Percentiles rank a stretch among this genome's conserved stretches.
Conservation (phyloP, 1,140 invertebrate species). For the Trinorchestia longiramus region DNA sequence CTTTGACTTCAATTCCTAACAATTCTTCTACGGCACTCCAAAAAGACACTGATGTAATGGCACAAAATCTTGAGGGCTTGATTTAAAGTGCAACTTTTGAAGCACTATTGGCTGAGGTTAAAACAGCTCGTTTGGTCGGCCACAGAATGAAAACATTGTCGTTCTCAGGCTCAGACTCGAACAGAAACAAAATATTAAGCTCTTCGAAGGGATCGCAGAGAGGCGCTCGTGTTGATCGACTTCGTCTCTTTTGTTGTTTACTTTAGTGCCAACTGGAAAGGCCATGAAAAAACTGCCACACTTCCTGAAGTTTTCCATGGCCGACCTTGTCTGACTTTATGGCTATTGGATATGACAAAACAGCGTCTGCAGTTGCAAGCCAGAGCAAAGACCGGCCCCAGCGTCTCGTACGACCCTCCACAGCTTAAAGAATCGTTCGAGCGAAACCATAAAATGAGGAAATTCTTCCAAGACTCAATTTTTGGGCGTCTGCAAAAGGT, state of each 20-base stretch:
- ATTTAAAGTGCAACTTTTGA: background rate
- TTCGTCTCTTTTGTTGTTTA: background rate
- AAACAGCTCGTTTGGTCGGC: background rate
- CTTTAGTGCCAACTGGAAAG: background rate
- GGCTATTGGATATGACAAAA: constrained; percentile 8
- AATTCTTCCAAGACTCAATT: background rate
- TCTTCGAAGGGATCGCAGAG: background rate
- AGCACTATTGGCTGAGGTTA: background rate
- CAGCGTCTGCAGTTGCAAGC: background rate
- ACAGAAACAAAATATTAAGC: background rate
- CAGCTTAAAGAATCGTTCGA: background rate
- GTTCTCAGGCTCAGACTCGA: background rate
- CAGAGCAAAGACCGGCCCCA: background rate
- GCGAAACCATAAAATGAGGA: background rate
- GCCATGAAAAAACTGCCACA: background rate
- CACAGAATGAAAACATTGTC: background rate
- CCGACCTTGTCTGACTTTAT: constrained; percentile 6
- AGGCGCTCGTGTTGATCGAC: background rate
- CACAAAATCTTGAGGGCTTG: background rate
- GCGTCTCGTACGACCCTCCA: background rate
- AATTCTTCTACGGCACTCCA: background rate
- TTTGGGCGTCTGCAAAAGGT: background rate
- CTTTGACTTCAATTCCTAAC: background rate
- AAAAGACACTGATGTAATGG: background rate
- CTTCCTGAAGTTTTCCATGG: background rate